Evolutionary conservation across 2,113 vertebrate genomes (phyloP).

Genomic region (Athene noctua): DNA sequence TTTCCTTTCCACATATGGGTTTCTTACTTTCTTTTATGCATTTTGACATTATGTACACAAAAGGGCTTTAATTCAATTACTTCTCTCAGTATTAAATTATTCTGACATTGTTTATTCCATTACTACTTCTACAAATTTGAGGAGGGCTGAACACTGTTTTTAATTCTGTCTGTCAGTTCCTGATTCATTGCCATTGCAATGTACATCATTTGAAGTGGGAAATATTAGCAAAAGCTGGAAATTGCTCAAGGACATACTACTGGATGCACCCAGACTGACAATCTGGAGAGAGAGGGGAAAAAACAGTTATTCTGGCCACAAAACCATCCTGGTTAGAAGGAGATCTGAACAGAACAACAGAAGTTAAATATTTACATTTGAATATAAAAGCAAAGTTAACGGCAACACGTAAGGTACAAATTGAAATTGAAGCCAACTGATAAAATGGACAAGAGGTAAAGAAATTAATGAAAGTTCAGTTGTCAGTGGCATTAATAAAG

Average conservation of each 20-base stretch:
- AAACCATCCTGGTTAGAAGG: not conserved
- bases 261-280: conserved; percentile 41
- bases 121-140: conserved; percentile 58
- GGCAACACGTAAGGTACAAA: not conserved
- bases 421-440: not conserved
- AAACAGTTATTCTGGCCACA: not conserved
- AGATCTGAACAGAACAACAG: not conserved
- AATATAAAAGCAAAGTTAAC: not conserved
- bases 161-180: conserved; percentile 64
- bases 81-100: conserved; percentile 68
- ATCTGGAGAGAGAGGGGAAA: not conserved
- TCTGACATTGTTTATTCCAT: conserved; percentile 72
- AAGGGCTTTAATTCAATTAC: conserved; percentile 66
- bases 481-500: not conserved
- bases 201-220: conserved; percentile 68
- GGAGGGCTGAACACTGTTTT: conserved; percentile 58
- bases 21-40: conserved; percentile 65
- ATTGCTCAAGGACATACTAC: conserved; percentile 53
- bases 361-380: not conserved
- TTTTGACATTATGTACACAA: conserved; percentile 68
- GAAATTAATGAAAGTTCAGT: not conserved
- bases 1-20: conserved; percentile 58
- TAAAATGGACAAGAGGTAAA: not conserved
- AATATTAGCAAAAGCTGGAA: conserved; percentile 63
- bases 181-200: conserved; percentile 53